Conservation (phyloP, 2,797 vertebrate species). For the Etheostoma perlongum region DNA sequence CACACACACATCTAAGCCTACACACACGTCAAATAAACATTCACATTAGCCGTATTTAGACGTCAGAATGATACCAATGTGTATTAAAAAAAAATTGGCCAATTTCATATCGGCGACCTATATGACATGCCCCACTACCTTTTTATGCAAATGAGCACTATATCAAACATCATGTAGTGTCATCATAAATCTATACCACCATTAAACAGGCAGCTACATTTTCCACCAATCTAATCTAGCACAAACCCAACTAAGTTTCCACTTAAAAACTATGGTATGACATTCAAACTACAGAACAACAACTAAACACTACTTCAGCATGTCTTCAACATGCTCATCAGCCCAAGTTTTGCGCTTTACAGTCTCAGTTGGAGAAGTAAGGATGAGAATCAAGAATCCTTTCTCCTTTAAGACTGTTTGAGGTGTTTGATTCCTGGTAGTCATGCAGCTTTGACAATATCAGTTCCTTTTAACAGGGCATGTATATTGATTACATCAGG, state of each 20-base stretch:
- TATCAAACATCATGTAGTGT: slow-evolving; percentile 12
- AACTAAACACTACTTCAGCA: background rate
- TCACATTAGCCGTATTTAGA: too few relatives aligned
- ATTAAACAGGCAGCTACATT: slow-evolving; percentile 6
- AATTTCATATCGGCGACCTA: too few relatives aligned
- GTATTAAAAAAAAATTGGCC: too few relatives aligned
- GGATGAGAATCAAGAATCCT: background rate
- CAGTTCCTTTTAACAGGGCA: background rate
- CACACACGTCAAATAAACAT: too few relatives aligned
- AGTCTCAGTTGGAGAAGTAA: background rate
- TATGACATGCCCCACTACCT: too few relatives aligned
- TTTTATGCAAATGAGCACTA: slow-evolving; percentile 13
- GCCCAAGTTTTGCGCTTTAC: background rate
- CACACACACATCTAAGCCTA: too few relatives aligned
- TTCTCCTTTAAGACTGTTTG: background rate
- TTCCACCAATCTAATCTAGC: slow-evolving; percentile 2
- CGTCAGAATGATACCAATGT: too few relatives aligned
- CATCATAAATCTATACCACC: slow-evolving; percentile 7
- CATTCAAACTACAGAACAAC: background rate
- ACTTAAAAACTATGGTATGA: background rate
- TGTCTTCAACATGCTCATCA: background rate
- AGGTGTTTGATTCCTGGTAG: background rate
- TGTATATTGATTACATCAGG: background rate
- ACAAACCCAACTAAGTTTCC: background rate
- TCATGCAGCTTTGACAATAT: slow-evolving; percentile 10